Base-by-base conservation (phyloP, 2,113 vertebrate species). In the Monopterus albus region DNA sequence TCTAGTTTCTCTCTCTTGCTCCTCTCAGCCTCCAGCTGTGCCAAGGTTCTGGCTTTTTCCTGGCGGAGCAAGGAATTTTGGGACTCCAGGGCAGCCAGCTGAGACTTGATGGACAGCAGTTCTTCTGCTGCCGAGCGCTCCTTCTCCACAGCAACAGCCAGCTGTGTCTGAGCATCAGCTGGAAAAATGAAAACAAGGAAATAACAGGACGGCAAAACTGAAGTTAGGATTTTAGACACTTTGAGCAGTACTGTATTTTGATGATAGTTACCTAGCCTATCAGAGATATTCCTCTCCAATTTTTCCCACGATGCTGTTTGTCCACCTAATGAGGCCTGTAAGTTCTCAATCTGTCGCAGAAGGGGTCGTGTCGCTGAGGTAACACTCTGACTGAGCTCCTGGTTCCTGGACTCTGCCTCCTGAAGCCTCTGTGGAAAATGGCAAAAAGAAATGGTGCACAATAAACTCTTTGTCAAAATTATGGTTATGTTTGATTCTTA, bases 281-380 rank as follows among this genome's bases (percentile, higher is more conserved):
- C 96, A 57, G 98, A 98, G 69, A 99, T 95, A 88, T 87, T 98
- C 89, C 97, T 97, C 72, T 99, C 98, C 75, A 99, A 49, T 82
- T 96, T 97, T 84, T 99, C 98, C 98, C 98, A 99, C 0, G 98
- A 94, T 29, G 93, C 91, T 0, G 96, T 97, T 63, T 99, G 98
- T 17, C 96, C 95, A 2, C 93, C 97, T 38, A 98, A 73, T 0
- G 95, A 95, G 40, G 96, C 97, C 89, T 99, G 98, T 23, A 99
- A 90, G 67, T 98, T 99, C 84, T 99, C 98, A 33, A 99, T 99
- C 88, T 99, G 98, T 4, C 98, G 91, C 42, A 99, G 94, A 3
- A 99, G 89, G 0, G 98, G 98, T 50, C 97, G 93, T 0, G 97
- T 98, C 23, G 98, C 95, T 4, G 96, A 95, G 7, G 97, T 97